phyloP scores from a whole-genome alignment of 2,797 vertebrate genomes.

The Carapus acus region DNA sequence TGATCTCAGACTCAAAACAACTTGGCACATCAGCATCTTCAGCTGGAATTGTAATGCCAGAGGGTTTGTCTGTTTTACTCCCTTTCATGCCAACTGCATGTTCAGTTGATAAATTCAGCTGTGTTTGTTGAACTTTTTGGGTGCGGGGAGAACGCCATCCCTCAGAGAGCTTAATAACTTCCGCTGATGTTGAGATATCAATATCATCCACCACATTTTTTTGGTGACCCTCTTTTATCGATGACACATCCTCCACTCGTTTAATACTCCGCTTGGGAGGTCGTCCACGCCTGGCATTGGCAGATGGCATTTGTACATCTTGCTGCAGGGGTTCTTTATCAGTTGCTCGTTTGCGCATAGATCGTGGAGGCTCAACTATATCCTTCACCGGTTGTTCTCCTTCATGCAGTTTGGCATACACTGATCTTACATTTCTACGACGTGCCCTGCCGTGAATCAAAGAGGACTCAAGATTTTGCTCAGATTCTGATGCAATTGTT shows the following conservation, averaged over 20 bases:
- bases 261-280: slow-evolving; percentile 83
- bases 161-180: slow-evolving; percentile 77
- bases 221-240: slow-evolving; percentile 72
- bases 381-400: slow-evolving; percentile 84
- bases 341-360: slow-evolving; percentile 82
- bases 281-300: slow-evolving; percentile 68
- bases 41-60: slow-evolving; percentile 48
- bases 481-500: slow-evolving; percentile 76
- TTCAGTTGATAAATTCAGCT: slow-evolving; percentile 56
- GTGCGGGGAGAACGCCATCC: slow-evolving; percentile 89
- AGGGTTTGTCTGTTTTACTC: slow-evolving; percentile 73
- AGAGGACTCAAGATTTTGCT: slow-evolving; percentile 79
- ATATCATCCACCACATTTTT: slow-evolving; percentile 76
- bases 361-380: slow-evolving; percentile 75
- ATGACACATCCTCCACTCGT: slow-evolving; percentile 77
- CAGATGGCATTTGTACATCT: slow-evolving; percentile 70
- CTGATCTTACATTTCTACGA: slow-evolving; percentile 90
- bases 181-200: slow-evolving; percentile 62
- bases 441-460: slow-evolving; percentile 83
- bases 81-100: slow-evolving; percentile 75
- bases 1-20: slow-evolving; percentile 54
- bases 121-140: slow-evolving; percentile 77
- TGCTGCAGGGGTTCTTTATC: slow-evolving; percentile 81
- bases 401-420: slow-evolving; percentile 88
- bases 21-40: slow-evolving; percentile 60